Evolutionary conservation across 2,797 vertebrate genomes (phyloP).

Genomic region (Poeciliopsis presidionis): DNA sequence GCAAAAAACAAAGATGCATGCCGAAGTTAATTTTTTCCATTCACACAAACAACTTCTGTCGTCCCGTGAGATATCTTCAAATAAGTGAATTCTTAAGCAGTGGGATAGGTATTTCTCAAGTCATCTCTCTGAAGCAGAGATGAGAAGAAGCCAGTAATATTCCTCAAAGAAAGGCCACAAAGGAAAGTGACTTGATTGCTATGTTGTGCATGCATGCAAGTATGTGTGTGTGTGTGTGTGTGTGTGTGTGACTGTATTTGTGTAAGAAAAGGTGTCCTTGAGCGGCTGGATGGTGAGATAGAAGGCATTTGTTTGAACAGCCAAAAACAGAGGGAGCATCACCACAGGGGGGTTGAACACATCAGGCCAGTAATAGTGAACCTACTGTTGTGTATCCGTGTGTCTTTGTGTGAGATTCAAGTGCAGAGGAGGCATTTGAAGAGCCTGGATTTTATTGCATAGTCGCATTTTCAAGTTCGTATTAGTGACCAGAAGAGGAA

Average conservation of each 20-base stretch:
- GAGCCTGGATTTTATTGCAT: background rate
- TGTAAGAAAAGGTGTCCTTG: conserved; percentile 55
- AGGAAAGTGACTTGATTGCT: conserved; percentile 36
- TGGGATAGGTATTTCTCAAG: conserved; percentile 36
- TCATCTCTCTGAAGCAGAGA: conserved; percentile 49
- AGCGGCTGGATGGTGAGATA: conserved; percentile 57
- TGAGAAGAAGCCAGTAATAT: conserved; percentile 50
- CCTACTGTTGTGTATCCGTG: conserved; percentile 15
- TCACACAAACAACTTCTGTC: conserved; percentile 12
- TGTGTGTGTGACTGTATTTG: conserved; percentile 8
- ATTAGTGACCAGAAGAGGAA: background rate
- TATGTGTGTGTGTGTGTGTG: conserved; percentile 8
- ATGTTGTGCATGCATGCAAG: conserved; percentile 26
- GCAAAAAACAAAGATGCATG: background rate
- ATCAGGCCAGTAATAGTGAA: conserved; percentile 28
- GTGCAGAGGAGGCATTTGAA: conserved; percentile 2
- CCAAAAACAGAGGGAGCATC: conserved; percentile 58
- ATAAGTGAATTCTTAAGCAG: conserved; percentile 23
- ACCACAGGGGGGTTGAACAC: conserved; percentile 41
- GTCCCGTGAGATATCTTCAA: conserved; percentile 26
- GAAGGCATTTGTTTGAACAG: conserved; percentile 66
- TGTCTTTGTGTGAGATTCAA: conserved; percentile 13
- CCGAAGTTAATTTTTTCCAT: background rate
- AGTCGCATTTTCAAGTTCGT: background rate
- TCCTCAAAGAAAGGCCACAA: conserved; percentile 49